Percentiles rank a stretch among this genome's conserved stretches.
Conservation (phyloP, 2,888 invertebrate species). For the Lithophane ornitopus region DNA sequence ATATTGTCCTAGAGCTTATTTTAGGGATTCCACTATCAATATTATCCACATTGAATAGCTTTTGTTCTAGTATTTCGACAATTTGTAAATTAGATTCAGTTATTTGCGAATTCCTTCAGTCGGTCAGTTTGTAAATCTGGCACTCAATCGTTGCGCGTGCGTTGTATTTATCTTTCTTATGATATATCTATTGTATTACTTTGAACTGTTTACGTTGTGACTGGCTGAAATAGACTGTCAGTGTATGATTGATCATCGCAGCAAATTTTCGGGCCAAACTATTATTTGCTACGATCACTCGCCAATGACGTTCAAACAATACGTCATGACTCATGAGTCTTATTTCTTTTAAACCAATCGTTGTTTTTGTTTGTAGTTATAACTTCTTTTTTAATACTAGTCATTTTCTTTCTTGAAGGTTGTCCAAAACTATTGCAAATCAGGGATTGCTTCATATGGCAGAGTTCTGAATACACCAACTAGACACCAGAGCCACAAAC, state of each 20-base stretch:
- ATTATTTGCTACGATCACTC: conserved; percentile 31
- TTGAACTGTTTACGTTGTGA: conserved; percentile 45
- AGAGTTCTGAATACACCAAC: neutral
- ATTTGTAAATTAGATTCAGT: conserved; percentile 17
- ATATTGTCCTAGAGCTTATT: conserved; percentile 42
- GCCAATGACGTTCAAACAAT: conserved; percentile 4
- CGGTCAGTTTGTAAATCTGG: conserved; percentile 37
- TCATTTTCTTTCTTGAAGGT: neutral
- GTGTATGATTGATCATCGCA: conserved; percentile 50
- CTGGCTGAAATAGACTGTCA: conserved; percentile 53
- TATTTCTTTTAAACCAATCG: conserved; percentile 12
- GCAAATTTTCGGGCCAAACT: conserved; percentile 15
- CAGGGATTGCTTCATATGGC: neutral
- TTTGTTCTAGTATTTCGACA: conserved; percentile 33
- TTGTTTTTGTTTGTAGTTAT: neutral
- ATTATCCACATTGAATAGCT: neutral
- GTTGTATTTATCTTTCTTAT: conserved; percentile 51
- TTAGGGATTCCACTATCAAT: conserved; percentile 38
- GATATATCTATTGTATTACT: conserved; percentile 53
- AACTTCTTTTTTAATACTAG: neutral
- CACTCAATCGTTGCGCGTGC: conserved; percentile 40
- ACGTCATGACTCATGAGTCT: conserved; percentile 17
- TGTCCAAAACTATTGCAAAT: neutral
- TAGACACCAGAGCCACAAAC: too few species aligned
- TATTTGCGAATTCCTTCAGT: conserved; percentile 28